A percentile compares a stretch with the other conserved stretches of the same genome.
phyloP scores from a whole-genome alignment of 1,140 invertebrate genomes.

The Octopus bimaculoides region DNA sequence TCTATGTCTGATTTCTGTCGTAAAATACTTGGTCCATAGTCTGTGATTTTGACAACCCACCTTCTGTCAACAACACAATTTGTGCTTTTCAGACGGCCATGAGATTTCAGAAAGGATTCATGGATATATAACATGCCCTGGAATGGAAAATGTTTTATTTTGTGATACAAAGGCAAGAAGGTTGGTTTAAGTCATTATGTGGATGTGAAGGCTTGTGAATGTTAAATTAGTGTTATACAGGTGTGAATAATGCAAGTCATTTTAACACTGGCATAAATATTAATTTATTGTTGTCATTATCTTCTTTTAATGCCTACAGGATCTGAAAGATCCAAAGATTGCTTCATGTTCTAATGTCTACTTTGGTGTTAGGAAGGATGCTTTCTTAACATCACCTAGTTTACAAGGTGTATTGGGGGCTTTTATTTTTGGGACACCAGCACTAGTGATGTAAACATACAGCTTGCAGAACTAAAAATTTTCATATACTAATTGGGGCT shows the following conservation, averaged over 20 bases:
- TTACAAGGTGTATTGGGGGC: no score
- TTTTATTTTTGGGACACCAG: no score
- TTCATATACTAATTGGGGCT: no score
- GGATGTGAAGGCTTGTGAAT: background rate
- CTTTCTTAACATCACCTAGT: no score
- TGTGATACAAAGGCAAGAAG: slow-evolving; percentile 79
- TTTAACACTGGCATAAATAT: background rate
- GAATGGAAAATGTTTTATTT: slow-evolving; percentile 57
- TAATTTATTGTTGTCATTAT: no score
- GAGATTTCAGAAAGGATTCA: slow-evolving; percentile 79
- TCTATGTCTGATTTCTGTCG: background rate
- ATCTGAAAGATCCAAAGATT: no score
- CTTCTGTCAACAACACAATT: slow-evolving; percentile 96
- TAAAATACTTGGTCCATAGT: slow-evolving; percentile 70
- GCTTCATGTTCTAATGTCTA: no score
- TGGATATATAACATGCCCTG: slow-evolving; percentile 93
- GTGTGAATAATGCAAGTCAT: background rate
- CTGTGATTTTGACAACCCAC: slow-evolving; percentile 93
- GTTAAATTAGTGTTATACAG: background rate
- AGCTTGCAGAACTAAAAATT: no score
- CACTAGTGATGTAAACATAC: no score
- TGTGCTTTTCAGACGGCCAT: slow-evolving; percentile 91
- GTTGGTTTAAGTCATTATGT: slow-evolving; percentile 83
- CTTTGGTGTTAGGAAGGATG: no score
- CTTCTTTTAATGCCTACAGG: no score